These are phyloP conservation scores for Escarpia spicata DNA, from an alignment of 2,888 invertebrate species.

Conservation along the genomic window DNA sequence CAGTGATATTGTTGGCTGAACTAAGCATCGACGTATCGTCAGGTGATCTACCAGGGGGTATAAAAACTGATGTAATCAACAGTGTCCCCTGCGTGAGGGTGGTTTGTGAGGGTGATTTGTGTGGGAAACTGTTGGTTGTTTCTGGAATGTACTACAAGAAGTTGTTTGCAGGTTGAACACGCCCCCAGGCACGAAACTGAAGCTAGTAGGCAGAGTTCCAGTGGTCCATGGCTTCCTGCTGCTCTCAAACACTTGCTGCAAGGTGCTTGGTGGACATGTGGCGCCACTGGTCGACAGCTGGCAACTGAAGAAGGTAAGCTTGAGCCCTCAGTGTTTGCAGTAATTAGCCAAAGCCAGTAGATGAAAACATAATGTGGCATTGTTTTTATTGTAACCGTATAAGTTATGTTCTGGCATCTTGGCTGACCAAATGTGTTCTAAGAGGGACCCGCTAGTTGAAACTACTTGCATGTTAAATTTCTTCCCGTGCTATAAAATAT, in stretches of 20 bases:
- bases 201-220: slow-evolving; percentile 70
- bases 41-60: too few relatives aligned
- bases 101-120: too few relatives aligned
- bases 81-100: too few relatives aligned
- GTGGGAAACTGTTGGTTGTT: too few relatives aligned
- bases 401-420: background rate
- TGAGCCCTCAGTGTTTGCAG: too few relatives aligned
- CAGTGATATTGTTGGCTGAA: too few relatives aligned
- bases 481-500: too few relatives aligned
- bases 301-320: slow-evolving; percentile 66
- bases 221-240: slow-evolving; percentile 80
- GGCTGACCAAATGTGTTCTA: too few relatives aligned
- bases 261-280: slow-evolving; percentile 86
- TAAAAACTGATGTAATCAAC: too few relatives aligned
- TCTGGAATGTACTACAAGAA: background rate
- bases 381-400: background rate
- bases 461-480: too few relatives aligned
- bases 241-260: slow-evolving; percentile 75
- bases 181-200: slow-evolving; percentile 88
- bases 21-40: too few relatives aligned
- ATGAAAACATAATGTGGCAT: background rate
- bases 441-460: too few relatives aligned
- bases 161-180: slow-evolving; percentile 75
- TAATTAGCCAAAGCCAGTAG: background rate
- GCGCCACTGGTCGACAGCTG: slow-evolving; percentile 86